These are phyloP conservation scores for Hippocampus mohnikei DNA, from an alignment of 2,113 vertebrate genomes.

Conservation along the genomic window DNA sequence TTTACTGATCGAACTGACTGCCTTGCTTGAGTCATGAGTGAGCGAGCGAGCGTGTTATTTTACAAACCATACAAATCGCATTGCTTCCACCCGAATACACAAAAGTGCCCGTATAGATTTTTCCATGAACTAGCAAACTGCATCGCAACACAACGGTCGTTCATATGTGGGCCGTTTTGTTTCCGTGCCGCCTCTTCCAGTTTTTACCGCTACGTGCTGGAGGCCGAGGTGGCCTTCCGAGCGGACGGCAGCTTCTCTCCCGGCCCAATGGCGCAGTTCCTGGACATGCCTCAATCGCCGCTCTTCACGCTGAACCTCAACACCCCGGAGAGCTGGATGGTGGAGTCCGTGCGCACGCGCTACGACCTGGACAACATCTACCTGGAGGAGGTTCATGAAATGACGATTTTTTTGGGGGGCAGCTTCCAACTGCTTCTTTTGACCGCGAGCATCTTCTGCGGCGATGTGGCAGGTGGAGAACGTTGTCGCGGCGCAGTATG, in stretches of 20 bases:
- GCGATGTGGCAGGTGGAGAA: slow-evolving; percentile 81
- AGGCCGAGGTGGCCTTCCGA: slow-evolving; percentile 86
- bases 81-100: too few species aligned
- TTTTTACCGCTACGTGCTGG: slow-evolving; percentile 93
- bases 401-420: too few species aligned
- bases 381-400: slow-evolving; percentile 82
- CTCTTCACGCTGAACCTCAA: slow-evolving; percentile 94
- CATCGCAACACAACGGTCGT: too few species aligned
- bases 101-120: too few species aligned
- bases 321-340: slow-evolving; percentile 98
- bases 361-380: slow-evolving; percentile 99
- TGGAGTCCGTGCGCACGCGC: slow-evolving; percentile 89
- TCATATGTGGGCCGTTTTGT: not conserved
- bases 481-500: slow-evolving; percentile 88
- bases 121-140: too few species aligned
- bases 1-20: too few species aligned
- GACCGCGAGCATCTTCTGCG: not conserved
- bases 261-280: slow-evolving; percentile 89
- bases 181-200: slow-evolving; percentile 59
- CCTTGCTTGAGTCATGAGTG: too few species aligned
- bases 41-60: too few species aligned
- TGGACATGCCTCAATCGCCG: slow-evolving; percentile 96
- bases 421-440: not conserved
- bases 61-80: too few species aligned
- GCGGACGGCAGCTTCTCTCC: slow-evolving; percentile 79